Evolutionary conservation across 1,140 invertebrate species (phyloP), one percentile per base, ranked within the genome.

Genomic region (Gryon sp.): DNA sequence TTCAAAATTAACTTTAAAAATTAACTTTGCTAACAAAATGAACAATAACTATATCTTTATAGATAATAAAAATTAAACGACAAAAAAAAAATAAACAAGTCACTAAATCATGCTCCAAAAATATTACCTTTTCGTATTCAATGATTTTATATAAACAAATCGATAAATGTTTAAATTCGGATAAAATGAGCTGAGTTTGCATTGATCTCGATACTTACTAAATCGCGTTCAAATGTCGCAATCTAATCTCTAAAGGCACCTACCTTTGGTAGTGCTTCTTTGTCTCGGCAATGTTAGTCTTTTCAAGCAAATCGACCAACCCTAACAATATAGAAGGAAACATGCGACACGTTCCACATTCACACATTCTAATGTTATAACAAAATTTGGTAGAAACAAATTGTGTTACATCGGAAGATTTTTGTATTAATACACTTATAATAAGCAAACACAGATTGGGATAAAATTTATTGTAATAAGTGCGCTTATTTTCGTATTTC

Each of bases 181-280:
- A n/a, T n/a, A 41, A 62, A 26, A 46, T 19, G n/a, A 48, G 19
- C 0, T 14, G 38, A 60, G 0, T 4, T 40, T 50, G 11, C 45
- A 11, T 7, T 41, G 26, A 52, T 41, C 34, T 52, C 34, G 36
- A 52, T 63, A 66, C 48, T 53, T 66, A 66, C 40, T 12, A 63
- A 22, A 12, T 55, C n/a, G 26, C 20, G 15, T 46, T 30, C 38
- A 55, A 2, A 19, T 28, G 41, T 57, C 24, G 41, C 63, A 57
- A 48, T 53, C 26, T 65, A 65, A 53, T 57, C 43, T 59, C 24
- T 34, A 34, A 2, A n/a, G 9, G 28, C 52, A 59, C 65, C 65
- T 69, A 69, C 65, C 65, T 69, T 50, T 8, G 36, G 65, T 59
- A 69, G 65, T 69, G 65, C 43, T 55, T 59, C 65, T 28, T 24